Percentiles rank a stretch among this genome's conserved stretches.
Evolutionary conservation across 2,113 vertebrate genomes (phyloP).

Genomic region (Suricata suricatta): DNA sequence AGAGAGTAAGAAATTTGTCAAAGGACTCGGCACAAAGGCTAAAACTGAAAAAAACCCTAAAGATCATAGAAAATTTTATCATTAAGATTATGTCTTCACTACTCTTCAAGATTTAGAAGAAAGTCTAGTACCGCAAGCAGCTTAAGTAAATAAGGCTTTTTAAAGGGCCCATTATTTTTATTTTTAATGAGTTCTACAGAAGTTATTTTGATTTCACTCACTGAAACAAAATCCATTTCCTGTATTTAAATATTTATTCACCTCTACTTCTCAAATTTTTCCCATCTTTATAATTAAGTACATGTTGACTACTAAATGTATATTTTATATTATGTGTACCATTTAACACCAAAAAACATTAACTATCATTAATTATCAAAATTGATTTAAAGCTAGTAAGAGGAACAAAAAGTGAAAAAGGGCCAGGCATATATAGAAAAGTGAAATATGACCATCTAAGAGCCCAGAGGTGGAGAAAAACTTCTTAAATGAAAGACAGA

Average conservation of each 20-base stretch:
- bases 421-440: neutral
- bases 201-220: neutral
- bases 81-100: neutral
- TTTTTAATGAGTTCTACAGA: conserved; percentile 35
- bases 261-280: neutral
- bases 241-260: conserved; percentile 4
- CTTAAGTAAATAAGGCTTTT: neutral
- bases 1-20: neutral
- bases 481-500: neutral
- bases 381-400: conserved; percentile 13
- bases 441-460: neutral
- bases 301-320: neutral
- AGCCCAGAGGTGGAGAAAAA: neutral
- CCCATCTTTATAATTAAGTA: neutral
- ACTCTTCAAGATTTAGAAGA: neutral
- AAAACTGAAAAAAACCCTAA: neutral
- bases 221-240: conserved; percentile 35
- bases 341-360: neutral
- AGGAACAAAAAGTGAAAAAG: neutral
- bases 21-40: neutral
- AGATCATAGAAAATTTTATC: neutral
- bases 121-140: neutral
- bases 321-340: neutral
- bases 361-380: conserved; percentile 19
- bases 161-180: neutral